Evolutionary conservation across 2,797 vertebrate genomes (phyloP), one percentile per base, ranked within the genome.

Genomic region (Spizella passerina): DNA sequence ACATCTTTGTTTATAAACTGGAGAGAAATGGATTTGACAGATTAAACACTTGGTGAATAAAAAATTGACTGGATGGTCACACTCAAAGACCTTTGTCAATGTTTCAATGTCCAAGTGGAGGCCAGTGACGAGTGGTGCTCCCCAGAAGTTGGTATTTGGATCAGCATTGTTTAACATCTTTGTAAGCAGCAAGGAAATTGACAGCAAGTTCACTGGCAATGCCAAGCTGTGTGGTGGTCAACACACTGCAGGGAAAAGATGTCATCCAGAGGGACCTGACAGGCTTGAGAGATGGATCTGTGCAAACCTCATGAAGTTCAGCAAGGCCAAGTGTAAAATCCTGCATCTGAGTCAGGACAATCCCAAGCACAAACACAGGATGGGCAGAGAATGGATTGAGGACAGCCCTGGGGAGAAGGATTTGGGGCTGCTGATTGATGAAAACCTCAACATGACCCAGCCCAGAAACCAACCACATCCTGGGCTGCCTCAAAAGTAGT

Each of bases 161-260:
- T 47, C 55, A 60, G 61, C 30, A 8, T 19, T 27, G 47, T 47
- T 73, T 53, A 47, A 34, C 14, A 19, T 23, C 61, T 53, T 41
- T 47, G 53, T 34, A 41, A 39, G 18, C 8, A 16, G 3, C 60
- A 60, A 22, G 34, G 21, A 26, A 3, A 66, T 12, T 34, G 60
- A 29, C 6, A 30, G 39, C 39, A 73, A 46, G 30, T 34, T 26
- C n/a, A 4, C 26, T 52, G 47, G 16, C 21, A 36, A 6, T 22
- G 11, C 41, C 61, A 68, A n/a, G 26, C 22, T 43, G 10, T 10
- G 15, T 36, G 30, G 6, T 34, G 27, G 41, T 10, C 1, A 1
- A 24, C 41, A 47, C 0, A 0, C 26, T 75, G 22, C 10, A 68
- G 47, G 61, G 26, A 61, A 39, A 10, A 17, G 39, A 47, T 36